Conservation (phyloP, 2,888 invertebrate species). For the Rhingia rostrata region DNA sequence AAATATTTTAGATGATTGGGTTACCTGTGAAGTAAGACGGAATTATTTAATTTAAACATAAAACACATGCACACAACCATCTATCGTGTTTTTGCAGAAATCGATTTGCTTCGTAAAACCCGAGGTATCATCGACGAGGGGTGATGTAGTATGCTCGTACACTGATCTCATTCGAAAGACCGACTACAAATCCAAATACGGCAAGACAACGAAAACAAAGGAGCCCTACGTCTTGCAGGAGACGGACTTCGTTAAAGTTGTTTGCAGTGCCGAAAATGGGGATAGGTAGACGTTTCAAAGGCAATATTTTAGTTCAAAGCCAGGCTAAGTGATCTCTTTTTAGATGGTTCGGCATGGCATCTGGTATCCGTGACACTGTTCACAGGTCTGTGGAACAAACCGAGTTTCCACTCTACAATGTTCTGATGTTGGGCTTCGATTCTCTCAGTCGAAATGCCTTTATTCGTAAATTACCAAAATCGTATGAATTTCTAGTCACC, state of each 20-base stretch:
- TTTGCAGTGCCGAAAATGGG: constrained; percentile 84
- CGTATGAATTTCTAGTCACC: constrained; percentile 87
- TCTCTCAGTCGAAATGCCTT: constrained; percentile 93
- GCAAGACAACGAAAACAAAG: constrained; percentile 84
- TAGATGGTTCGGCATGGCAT: constrained; percentile 87
- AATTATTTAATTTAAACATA: neutral
- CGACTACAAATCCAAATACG: constrained; percentile 86
- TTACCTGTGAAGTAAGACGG: constrained; percentile 86
- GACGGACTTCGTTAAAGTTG: constrained; percentile 89
- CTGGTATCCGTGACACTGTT: constrained; percentile 84
- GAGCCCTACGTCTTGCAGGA: constrained; percentile 86
- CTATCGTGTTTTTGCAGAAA: constrained; percentile 76
- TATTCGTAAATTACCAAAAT: constrained; percentile 90
- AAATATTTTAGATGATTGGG: constrained; percentile 88
- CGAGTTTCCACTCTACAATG: constrained; percentile 84
- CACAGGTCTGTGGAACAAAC: constrained; percentile 75
- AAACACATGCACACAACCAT: no score
- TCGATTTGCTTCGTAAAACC: constrained; percentile 82
- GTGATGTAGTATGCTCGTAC: constrained; percentile 84
- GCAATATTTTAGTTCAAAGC: neutral
- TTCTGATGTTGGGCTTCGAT: constrained; percentile 94
- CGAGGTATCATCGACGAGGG: constrained; percentile 78
- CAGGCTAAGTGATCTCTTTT: neutral
- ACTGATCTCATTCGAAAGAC: constrained; percentile 88
- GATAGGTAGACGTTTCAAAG: constrained; percentile 77